phyloP scores from a whole-genome alignment of 2,113 vertebrate species.

The Lamprologus ornatipinnis region DNA sequence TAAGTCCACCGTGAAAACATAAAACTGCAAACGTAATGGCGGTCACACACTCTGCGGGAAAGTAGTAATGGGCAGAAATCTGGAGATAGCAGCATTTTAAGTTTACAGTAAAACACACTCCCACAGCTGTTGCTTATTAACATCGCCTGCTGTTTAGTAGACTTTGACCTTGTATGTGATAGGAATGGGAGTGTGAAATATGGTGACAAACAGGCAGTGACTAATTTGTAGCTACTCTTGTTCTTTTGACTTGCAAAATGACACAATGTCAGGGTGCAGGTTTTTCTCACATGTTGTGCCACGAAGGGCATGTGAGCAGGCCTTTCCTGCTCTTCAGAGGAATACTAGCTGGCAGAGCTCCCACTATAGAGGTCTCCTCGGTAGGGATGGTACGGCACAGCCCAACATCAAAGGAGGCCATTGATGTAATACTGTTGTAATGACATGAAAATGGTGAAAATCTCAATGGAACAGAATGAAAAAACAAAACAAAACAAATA shows the following conservation, averaged over 20 bases:
- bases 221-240: constrained; percentile 9
- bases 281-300: constrained; percentile 35
- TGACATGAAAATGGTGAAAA: constrained; percentile 29
- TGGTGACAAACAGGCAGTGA: neutral
- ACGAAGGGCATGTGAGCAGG: constrained; percentile 18
- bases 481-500: neutral
- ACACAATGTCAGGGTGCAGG: neutral
- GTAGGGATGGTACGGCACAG: constrained; percentile 5
- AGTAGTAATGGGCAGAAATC: neutral
- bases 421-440: constrained; percentile 58
- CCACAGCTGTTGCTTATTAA: neutral
- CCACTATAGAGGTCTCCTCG: constrained; percentile 33
- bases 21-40: neutral
- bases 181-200: neutral
- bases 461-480: neutral
- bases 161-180: neutral
- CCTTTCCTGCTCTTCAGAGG: constrained; percentile 15
- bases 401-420: constrained; percentile 40
- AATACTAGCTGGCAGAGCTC: constrained; percentile 27
- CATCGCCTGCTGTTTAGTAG: neutral
- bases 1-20: neutral
- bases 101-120: neutral
- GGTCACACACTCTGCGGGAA: neutral
- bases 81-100: neutral
- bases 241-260: constrained; percentile 28